A percentile compares a stretch with the other conserved stretches of the same genome.
Conservation (phyloP, 2,888 invertebrate genomes). For the Exocentrus adspersus region DNA sequence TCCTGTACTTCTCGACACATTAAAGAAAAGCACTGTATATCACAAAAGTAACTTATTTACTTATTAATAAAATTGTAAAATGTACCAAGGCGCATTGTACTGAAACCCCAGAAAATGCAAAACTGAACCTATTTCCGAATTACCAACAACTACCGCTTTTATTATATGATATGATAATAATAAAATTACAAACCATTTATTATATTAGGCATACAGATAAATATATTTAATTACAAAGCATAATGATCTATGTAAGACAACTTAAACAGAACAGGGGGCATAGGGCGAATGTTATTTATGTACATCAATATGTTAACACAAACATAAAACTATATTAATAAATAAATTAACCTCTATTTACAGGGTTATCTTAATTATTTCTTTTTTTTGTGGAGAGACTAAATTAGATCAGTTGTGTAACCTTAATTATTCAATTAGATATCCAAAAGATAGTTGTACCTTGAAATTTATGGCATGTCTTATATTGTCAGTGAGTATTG, state of each 20-base stretch:
- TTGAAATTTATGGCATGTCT: too few relatives aligned
- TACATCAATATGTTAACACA: conserved; percentile 5
- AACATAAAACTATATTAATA: conserved; percentile 24
- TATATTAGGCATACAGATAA: neutral
- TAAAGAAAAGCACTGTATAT: too few relatives aligned
- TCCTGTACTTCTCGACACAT: too few relatives aligned
- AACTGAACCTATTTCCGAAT: too few relatives aligned
- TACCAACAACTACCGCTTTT: neutral
- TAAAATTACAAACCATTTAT: neutral
- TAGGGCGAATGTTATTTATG: conserved; percentile 17
- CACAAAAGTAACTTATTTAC: too few relatives aligned
- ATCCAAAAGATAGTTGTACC: neutral
- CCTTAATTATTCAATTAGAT: neutral
- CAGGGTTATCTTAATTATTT: conserved; percentile 6
- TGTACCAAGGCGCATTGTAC: too few relatives aligned
- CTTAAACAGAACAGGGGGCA: conserved; percentile 21
- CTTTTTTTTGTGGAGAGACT: neutral
- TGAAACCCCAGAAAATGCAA: too few relatives aligned
- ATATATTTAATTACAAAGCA: conserved; percentile 13
- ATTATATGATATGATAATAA: neutral
- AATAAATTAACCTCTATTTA: conserved; percentile 24
- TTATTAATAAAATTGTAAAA: too few relatives aligned
- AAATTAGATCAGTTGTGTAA: conserved; percentile 3
- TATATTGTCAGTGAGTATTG: too few relatives aligned
- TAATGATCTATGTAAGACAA: conserved; percentile 12